Base-by-base conservation (phyloP, 2,888 invertebrate genomes). In the Nipponacmea schrenckii region DNA sequence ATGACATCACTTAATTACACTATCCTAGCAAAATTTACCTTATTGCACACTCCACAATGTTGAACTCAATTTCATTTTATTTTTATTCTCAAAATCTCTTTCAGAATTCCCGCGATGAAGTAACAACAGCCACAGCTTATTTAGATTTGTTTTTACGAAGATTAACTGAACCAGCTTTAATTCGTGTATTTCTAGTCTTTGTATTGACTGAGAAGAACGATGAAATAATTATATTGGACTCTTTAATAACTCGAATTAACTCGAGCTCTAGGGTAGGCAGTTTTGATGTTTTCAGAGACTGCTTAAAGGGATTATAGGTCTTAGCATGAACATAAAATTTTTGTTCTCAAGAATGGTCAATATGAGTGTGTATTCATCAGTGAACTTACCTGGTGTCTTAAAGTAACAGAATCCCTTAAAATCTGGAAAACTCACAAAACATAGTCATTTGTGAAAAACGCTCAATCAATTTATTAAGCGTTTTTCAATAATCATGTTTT, bases 91-190 rank as follows among this genome's bases (percentile, higher is more conserved):
- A 31, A 31, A 39, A 5, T 39, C 8, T 90, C 90, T 92, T 93
- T 89, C 92, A 96, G 95, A 94, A 92, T 89, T 94, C 95, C 74
- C 92, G 93, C 80, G 93, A 94, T 79, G 97, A 98, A 89, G 93
- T 97, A 87, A 93, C 96, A 73, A 94, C 97, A 67, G 95, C 97
- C 14, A 96, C 95, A 85, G 95, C 95, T 1, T 98, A 98, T 90
- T 92, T 97, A 76, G 97, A 98, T 90, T 91, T 98, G 79, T 93
- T 96, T 82, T 89, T 98, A 76, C 92, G 97, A 66, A 94, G 95
- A 68, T 94, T 96, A 17, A 94, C 95, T 0, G 94, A 95, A 80
- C 93, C 95, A 0, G 94, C 95, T 0, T 90, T 98, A 69, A 90
- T 97, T 79, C 91, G 93, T 79, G 93, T 94, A 0, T 93, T 97